Base-by-base conservation (phyloP, 2,113 vertebrate species). In the Bubo scandiacus region DNA sequence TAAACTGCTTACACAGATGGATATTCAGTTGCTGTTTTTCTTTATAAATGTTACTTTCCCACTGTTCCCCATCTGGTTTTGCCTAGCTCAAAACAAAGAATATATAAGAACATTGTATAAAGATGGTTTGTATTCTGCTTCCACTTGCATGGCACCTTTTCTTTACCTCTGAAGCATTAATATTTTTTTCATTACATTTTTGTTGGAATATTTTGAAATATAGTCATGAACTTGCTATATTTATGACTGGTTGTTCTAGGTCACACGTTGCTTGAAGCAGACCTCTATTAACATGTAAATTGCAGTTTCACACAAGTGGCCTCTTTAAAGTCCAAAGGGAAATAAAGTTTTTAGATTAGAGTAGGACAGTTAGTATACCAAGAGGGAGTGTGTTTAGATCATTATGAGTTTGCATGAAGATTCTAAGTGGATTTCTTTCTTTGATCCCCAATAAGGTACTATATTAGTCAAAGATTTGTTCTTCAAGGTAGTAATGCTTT, bases 271-370 rank as follows among this genome's bases (percentile, higher is more conserved):
- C 87, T 96, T 84, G 81, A 86, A 93, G 91, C 87, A 96, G 92
- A 92, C 42, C 12, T 91, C 73, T 86, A 94, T 96, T 95, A 95
- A 90, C n/a, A 92, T 93, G 74, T 61, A 97, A 94, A 96, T 92
- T 96, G 71, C 57, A 83, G 47, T 90, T 96, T 96, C 80, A 95
- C 61, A 88, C 61, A 54, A 93, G 72, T 81, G 58, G 54, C 43
- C 86, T 95, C 58, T 52, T 88, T 82, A 80, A 86, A 95, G 80
- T 92, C 79, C 84, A 93, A 93, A 17, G 65, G 54, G 87, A 90
- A 96, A 95, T 88, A 91, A 92, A 77, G 38, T 63, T 95, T 91
- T 77, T 55, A 86, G 55, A 90, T 92, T 88, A 77, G 49, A 92
- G 22, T 62, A 88, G 34, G 72, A 36, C 43, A 81, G 62, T 20